A percentile compares a stretch with the other conserved stretches of the same genome.
phyloP scores from a whole-genome alignment of 2,113 vertebrate genomes.

The Platanista minor region DNA sequence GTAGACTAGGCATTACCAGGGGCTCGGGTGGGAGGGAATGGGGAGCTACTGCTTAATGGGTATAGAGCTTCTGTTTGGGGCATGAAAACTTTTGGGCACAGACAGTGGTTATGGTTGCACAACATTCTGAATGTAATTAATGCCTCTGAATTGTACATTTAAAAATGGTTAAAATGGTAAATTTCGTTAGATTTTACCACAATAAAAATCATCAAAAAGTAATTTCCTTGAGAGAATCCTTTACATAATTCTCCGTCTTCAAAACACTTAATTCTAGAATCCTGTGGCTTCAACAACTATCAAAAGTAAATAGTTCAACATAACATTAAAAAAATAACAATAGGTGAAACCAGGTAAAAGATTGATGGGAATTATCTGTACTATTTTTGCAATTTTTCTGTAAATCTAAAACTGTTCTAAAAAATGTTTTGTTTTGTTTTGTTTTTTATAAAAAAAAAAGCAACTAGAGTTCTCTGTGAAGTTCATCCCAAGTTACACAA shows the following conservation, averaged over 20 bases:
- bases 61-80: not conserved
- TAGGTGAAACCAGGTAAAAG: not conserved
- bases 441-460: not conserved
- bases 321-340: not conserved
- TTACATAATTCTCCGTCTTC: not conserved
- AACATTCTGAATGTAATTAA: not conserved
- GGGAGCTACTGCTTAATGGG: not conserved
- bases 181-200: not conserved
- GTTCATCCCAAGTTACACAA: not conserved
- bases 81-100: not conserved
- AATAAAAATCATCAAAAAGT: not conserved
- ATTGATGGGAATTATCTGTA: not conserved
- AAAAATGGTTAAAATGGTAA: not conserved
- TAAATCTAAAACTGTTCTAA: conserved; percentile 11
- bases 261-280: conserved; percentile 21
- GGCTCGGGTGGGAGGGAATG: no score
- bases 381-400: not conserved
- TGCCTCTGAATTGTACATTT: not conserved
- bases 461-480: not conserved
- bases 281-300: not conserved
- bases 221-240: not conserved
- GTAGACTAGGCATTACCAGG: not conserved
- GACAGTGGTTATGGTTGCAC: not conserved
- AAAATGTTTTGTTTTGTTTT: not conserved
- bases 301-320: not conserved